Evolutionary conservation across 2,797 vertebrate species (phyloP), one percentile per base, ranked within the genome.

Genomic region (Lateolabrax maculatus): DNA sequence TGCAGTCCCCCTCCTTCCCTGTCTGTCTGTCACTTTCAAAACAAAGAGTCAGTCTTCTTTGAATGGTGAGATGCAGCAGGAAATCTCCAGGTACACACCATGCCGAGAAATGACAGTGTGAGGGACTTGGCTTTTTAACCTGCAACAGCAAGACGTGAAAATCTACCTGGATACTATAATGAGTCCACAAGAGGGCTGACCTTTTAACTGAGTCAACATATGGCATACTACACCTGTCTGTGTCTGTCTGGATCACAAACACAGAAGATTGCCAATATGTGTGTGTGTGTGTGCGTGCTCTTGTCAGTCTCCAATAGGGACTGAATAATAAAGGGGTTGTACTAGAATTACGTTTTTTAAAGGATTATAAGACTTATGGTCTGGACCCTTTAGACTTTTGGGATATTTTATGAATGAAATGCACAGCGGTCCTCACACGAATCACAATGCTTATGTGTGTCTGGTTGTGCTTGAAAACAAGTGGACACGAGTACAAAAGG

Each of bases 161-260:
- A 75, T 75, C 63, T 78, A 81, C 84, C 84, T 60, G 84, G 77
- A 77, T 66, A 75, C 78, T 77, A 69, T 89, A 90, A 91, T 90
- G 90, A 92, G 83, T 64, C 85, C 87, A 76, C 85, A 1, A 79
- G 84, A 90, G 87, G 48, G 39, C 75, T 86, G 85, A 86, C 87
- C 86, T 90, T 90, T 83, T 43, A 80, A 80, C 86, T 75, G 75
- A 62, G 83, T 83, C 87, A 86, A 84, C 92, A 92, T 87, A 91
- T 90, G 92, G 84, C 39, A 44, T 16, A 44, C 68, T 85, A 79
- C 80, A 80, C 84, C 78, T 71, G 86, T 70, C 82, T 63, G 65
- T 71, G 68, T 70, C 23, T 57, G 73, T 61, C 67, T 39, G 37
- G 51, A 57, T 66, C 71, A 21, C 27, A 25, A 53, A 72, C 41